Conservation (phyloP, 2,113 vertebrate genomes). For the Epinephelus cyanopodus region DNA sequence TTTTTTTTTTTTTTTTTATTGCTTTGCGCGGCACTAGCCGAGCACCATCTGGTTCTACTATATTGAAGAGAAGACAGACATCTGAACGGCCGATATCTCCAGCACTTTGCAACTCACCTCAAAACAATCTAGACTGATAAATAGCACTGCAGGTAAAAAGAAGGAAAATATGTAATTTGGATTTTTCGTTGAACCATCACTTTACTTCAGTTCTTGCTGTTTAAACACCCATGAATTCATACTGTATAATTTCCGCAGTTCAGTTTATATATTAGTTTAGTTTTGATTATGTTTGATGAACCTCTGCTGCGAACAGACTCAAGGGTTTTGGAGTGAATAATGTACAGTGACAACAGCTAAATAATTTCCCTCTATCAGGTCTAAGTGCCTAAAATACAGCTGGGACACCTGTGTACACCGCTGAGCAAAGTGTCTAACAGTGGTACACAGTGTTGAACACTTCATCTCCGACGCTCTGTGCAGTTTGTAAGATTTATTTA, state of each 20-base stretch:
- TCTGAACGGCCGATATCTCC: no score
- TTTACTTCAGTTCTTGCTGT: background rate
- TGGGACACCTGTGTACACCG: constrained; percentile 19
- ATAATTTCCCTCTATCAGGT: constrained; percentile 33
- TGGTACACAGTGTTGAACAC: background rate
- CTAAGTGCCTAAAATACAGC: constrained; percentile 38
- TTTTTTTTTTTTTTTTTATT: no score
- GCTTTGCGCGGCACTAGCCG: no score
- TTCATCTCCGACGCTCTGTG: background rate
- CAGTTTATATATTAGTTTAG: background rate
- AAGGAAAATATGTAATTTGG: no score
- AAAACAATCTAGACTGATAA: no score
- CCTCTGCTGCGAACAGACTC: background rate
- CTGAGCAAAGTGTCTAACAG: constrained; percentile 12
- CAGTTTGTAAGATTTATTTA: background rate
- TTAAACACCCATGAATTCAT: background rate
- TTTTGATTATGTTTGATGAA: constrained; percentile 15
- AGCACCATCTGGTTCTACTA: no score
- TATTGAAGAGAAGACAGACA: no score
- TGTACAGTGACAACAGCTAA: constrained; percentile 13
- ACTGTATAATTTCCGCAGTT: background rate
- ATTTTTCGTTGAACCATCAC: no score
- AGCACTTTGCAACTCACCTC: no score
- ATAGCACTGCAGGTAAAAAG: no score
- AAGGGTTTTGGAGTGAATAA: constrained; percentile 31